Conservation (phyloP, 2,797 vertebrate genomes). For the Glyptemys insculpta region DNA sequence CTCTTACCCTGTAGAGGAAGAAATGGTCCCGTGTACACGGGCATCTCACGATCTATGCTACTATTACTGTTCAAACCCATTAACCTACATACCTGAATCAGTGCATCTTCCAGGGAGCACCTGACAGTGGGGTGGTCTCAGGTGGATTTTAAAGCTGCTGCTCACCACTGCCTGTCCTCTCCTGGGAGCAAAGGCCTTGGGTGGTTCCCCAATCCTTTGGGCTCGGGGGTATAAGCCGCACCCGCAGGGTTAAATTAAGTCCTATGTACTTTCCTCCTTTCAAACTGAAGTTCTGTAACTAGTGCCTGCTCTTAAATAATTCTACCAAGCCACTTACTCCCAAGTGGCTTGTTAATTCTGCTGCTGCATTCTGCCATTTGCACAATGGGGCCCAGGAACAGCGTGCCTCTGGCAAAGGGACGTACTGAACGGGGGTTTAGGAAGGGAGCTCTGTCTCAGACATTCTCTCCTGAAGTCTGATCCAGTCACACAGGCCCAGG, state of each 20-base stretch:
- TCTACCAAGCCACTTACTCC: not conserved
- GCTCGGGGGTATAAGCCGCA: not conserved
- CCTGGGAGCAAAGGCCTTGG: not conserved
- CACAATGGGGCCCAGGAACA: not conserved
- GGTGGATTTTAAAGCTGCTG: not conserved
- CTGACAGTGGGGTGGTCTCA: too few relatives aligned
- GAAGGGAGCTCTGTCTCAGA: not conserved
- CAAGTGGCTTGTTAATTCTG: not conserved
- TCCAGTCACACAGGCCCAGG: not conserved
- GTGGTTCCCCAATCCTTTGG: too few relatives aligned
- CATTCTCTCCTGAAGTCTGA: not conserved
- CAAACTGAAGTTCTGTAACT: not conserved
- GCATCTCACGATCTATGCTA: not conserved
- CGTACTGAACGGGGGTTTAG: not conserved
- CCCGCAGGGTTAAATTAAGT: not conserved
- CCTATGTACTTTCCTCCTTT: not conserved
- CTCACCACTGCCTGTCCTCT: not conserved
- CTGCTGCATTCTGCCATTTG: not conserved
- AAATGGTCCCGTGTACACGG: not conserved
- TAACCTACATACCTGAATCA: not conserved
- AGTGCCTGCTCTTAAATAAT: not conserved
- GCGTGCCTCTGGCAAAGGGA: not conserved
- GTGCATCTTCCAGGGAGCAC: not conserved
- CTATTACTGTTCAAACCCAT: not conserved
- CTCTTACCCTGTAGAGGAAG: not conserved